These are phyloP conservation scores for Sinelater perroti DNA, from an alignment of 2,888 invertebrate genomes.

Conservation along the genomic window DNA sequence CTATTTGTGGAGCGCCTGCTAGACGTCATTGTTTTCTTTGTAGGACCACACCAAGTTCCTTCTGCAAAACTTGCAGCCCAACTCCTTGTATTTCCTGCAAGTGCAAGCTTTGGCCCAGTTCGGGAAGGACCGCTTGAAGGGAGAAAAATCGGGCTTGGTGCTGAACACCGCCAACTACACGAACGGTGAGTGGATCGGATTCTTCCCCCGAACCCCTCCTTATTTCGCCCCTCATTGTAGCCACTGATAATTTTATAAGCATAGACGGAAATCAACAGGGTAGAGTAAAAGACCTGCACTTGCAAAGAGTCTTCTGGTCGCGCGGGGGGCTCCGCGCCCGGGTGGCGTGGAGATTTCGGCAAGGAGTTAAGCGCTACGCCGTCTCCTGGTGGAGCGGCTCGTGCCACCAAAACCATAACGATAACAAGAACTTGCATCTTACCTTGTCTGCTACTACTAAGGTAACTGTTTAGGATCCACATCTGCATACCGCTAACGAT, in stretches of 20 bases:
- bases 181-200: constrained; percentile 32
- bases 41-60: constrained; percentile 72
- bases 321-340: constrained; percentile 54
- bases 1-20: constrained; percentile 1
- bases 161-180: constrained; percentile 71
- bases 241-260: constrained; percentile 23
- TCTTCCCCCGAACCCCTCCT: background rate
- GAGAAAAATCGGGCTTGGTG: constrained; percentile 75
- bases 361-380: constrained; percentile 49
- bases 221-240: constrained; percentile 18
- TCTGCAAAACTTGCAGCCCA: constrained; percentile 71
- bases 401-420: constrained; percentile 55
- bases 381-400: constrained; percentile 58
- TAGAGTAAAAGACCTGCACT: constrained; percentile 53
- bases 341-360: constrained; percentile 53
- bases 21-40: constrained; percentile 44
- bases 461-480: constrained; percentile 55
- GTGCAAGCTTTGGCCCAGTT: constrained; percentile 78
- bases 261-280: constrained; percentile 39
- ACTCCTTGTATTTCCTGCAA: constrained; percentile 80
- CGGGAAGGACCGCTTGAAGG: constrained; percentile 72
- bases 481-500: background rate
- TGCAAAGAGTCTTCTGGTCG: constrained; percentile 56
- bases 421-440: constrained; percentile 57
- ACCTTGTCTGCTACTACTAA: constrained; percentile 65